phyloP scores from a whole-genome alignment of 2,888 invertebrate species.

The Tipula vernalis region DNA sequence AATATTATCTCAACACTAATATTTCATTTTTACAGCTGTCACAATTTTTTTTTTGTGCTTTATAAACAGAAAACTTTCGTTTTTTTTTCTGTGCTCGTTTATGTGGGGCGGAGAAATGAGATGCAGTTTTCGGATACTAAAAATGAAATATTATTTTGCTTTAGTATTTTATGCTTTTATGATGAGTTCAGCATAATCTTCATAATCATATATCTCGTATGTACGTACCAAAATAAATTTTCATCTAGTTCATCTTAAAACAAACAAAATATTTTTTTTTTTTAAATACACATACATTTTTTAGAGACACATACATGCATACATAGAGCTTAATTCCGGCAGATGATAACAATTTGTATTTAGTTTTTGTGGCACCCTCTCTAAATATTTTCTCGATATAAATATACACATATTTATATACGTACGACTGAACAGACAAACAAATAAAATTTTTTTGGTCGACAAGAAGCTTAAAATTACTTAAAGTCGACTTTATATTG shows the following conservation, averaged over 20 bases:
- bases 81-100: not conserved
- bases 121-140: not conserved
- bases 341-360: not conserved
- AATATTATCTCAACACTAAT: not conserved
- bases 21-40: not conserved
- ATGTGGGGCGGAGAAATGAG: not conserved
- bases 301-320: not conserved
- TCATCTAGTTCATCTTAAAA: not conserved
- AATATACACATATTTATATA: not conserved
- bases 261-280: not conserved
- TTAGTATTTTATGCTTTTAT: not conserved
- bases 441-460: not conserved
- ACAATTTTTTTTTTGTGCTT: not conserved
- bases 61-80: not conserved
- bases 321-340: not conserved
- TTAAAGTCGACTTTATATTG: not conserved
- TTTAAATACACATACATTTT: not conserved
- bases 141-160: not conserved
- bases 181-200: not conserved
- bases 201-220: not conserved
- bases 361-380: too few species aligned
- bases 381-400: too few species aligned
- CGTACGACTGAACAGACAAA: not conserved
- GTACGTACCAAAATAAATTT: not conserved
- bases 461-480: not conserved